A percentile compares a stretch with the other conserved stretches of the same genome.
These are phyloP conservation scores for Lepilemur ruficaudatus DNA, from an alignment of 2,797 vertebrate species.

Conservation along the genomic window DNA sequence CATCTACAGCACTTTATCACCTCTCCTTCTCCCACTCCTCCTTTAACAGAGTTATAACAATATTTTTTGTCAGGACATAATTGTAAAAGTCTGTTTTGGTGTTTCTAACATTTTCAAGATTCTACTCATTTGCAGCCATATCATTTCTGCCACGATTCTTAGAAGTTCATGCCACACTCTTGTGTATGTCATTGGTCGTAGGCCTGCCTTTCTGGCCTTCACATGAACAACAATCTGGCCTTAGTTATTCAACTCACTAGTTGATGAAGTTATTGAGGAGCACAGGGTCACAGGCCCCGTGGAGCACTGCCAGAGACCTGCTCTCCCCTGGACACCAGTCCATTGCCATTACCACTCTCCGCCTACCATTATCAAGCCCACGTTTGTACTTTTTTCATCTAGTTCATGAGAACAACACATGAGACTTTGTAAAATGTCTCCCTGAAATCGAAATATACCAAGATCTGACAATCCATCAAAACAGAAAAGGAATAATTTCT, in stretches of 20 bases:
- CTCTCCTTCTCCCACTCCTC: neutral
- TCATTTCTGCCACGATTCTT: conserved; percentile 21
- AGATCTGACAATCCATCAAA: neutral
- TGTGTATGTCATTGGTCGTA: neutral
- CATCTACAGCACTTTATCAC: neutral
- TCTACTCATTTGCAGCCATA: neutral
- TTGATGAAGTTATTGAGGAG: neutral
- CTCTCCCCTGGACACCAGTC: neutral
- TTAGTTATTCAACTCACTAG: neutral
- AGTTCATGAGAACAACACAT: neutral
- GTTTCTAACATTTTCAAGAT: neutral
- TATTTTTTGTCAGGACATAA: neutral
- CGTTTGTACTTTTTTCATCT: neutral
- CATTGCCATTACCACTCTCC: neutral
- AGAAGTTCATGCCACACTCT: neutral
- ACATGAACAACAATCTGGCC: neutral
- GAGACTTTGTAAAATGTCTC: neutral
- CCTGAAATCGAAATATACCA: neutral
- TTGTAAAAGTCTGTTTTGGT: neutral
- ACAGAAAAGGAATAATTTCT: conserved; percentile 17
- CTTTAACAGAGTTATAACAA: neutral
- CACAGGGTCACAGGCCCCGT: neutral
- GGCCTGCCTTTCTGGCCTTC: neutral
- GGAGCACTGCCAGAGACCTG: neutral
- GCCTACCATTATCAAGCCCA: neutral